These are phyloP conservation scores for Cheilosia vernalis DNA, from an alignment of 2,888 invertebrate species.

Conservation along the genomic window DNA sequence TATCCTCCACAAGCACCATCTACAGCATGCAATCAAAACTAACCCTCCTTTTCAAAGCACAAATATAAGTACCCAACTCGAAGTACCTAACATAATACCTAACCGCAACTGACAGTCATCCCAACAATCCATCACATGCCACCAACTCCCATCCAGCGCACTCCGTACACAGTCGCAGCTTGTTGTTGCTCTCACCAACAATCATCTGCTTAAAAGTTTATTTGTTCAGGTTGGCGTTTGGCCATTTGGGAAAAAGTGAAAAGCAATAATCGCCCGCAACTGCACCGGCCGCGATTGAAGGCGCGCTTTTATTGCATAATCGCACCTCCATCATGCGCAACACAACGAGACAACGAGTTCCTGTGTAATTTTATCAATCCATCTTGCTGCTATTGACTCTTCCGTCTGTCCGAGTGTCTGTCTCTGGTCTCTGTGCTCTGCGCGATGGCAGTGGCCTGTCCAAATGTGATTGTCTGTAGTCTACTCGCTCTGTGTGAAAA, in stretches of 20 bases:
- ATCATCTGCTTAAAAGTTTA: constrained; percentile 46
- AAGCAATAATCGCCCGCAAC: constrained; percentile 57
- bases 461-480: constrained; percentile 53
- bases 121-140: background rate
- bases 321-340: constrained; percentile 28
- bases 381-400: constrained; percentile 61
- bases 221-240: constrained; percentile 36
- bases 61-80: background rate
- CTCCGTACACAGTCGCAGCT: background rate
- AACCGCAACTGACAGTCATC: constrained; percentile 8
- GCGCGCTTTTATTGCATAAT: constrained; percentile 60
- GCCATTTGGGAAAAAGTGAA: constrained; percentile 67
- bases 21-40: background rate
- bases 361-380: constrained; percentile 67
- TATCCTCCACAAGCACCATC: background rate
- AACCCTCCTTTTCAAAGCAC: background rate
- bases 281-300: constrained; percentile 6
- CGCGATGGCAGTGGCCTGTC: constrained; percentile 40
- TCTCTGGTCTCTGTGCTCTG: constrained; percentile 6
- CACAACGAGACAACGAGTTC: constrained; percentile 68
- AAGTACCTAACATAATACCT: constrained; percentile 13
- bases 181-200: constrained; percentile 43
- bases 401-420: constrained; percentile 65
- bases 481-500: background rate
- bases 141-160: background rate